A percentile compares a stretch with the other conserved stretches of the same genome.
These are phyloP conservation scores for Deilephila porcellus DNA, from an alignment of 2,888 invertebrate genomes.

Conservation along the genomic window DNA sequence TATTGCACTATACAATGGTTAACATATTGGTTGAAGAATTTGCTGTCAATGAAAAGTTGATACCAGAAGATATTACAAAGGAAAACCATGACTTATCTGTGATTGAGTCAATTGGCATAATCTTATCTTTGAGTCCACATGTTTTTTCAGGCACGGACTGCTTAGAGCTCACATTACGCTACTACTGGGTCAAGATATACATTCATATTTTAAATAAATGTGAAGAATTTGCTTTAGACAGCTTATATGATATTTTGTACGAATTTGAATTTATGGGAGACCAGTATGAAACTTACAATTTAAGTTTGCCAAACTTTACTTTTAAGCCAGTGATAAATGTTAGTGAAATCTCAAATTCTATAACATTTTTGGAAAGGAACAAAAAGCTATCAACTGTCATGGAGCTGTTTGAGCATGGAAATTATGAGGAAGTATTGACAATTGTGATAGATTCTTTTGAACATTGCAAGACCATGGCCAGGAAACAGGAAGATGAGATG, in stretches of 20 bases:
- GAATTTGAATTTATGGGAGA: conserved; percentile 79
- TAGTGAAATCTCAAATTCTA: conserved; percentile 63
- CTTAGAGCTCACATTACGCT: conserved; percentile 68
- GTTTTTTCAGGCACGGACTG: conserved; percentile 65
- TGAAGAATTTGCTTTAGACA: conserved; percentile 74
- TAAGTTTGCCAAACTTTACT: conserved; percentile 70
- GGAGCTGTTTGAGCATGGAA: conserved; percentile 86
- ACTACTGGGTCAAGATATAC: conserved; percentile 77
- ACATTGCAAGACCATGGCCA: conserved; percentile 75
- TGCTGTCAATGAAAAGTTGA: conserved; percentile 68
- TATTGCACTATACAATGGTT: conserved; percentile 66
- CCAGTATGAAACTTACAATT: conserved; percentile 59
- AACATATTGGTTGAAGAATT: conserved; percentile 77
- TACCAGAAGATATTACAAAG: conserved; percentile 53
- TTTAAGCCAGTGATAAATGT: conserved; percentile 71
- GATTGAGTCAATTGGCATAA: conserved; percentile 70
- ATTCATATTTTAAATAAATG: conserved; percentile 70
- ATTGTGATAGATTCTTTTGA: conserved; percentile 89
- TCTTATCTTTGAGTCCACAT: conserved; percentile 67
- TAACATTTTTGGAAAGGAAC: conserved; percentile 78
- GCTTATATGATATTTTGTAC: conserved; percentile 71
- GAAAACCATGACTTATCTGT: conserved; percentile 65
- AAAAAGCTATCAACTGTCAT: conserved; percentile 87
- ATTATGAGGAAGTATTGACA: conserved; percentile 87
- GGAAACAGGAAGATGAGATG: conserved; percentile 75